Evolutionary conservation across 2,797 vertebrate genomes (phyloP).

Genomic region (Echeneis naucrates): DNA sequence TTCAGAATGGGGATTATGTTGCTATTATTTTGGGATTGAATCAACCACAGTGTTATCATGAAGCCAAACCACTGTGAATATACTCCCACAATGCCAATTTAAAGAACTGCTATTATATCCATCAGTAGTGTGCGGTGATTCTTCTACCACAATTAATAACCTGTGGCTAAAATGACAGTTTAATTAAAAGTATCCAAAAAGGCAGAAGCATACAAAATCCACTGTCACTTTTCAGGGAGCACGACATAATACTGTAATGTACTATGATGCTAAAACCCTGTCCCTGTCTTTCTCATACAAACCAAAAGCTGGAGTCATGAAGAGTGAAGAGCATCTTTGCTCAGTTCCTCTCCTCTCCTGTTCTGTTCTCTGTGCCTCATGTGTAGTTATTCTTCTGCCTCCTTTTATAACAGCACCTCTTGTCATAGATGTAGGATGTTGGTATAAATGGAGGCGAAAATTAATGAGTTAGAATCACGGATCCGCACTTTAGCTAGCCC

Average conservation of each 20-base stretch:
- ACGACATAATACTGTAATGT: no score
- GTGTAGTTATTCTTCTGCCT: no score
- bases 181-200: constrained; percentile 7
- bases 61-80: constrained; percentile 45
- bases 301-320: neutral
- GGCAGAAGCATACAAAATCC: neutral
- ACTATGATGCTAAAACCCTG: no score
- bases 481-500: no score
- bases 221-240: no score
- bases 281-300: neutral
- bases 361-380: no score
- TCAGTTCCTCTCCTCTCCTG: no score
- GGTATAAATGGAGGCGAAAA: no score
- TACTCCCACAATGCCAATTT: constrained; percentile 28
- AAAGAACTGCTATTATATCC: constrained; percentile 32
- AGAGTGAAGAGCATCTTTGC: neutral
- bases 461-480: no score
- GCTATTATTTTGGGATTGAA: constrained; percentile 60
- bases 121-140: constrained; percentile 24
- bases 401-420: no score
- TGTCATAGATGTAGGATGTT: no score
- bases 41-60: constrained; percentile 36
- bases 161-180: constrained; percentile 6
- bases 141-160: constrained; percentile 27
- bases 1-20: constrained; percentile 40